Conservation (phyloP, 2,797 vertebrate genomes). For the Schizopygopsis malacanthus region DNA sequence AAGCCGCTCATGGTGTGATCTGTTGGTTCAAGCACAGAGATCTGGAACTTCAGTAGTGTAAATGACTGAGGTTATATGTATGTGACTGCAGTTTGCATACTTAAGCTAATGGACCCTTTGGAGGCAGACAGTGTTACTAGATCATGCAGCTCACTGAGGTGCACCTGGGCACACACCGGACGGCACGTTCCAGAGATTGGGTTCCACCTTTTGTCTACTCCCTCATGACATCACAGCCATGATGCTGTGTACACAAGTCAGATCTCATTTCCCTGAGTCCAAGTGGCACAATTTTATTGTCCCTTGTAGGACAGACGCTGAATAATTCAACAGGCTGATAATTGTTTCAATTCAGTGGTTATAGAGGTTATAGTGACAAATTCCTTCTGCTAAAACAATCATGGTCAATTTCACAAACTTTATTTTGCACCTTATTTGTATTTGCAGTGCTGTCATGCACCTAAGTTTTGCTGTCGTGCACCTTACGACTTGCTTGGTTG, state of each 20-base stretch:
- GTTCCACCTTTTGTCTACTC: slow-evolving; percentile 42
- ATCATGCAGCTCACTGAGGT: slow-evolving; percentile 35
- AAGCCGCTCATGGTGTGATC: background rate
- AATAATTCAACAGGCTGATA: slow-evolving; percentile 59
- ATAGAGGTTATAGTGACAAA: slow-evolving; percentile 55
- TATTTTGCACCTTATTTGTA: slow-evolving; percentile 8
- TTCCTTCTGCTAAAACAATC: slow-evolving; percentile 11
- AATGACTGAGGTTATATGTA: background rate
- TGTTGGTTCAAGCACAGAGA: background rate
- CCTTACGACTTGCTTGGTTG: slow-evolving; percentile 19
- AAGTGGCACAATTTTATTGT: slow-evolving; percentile 31
- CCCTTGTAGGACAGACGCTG: slow-evolving; percentile 46
- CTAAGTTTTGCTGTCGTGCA: background rate
- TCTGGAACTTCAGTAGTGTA: background rate
- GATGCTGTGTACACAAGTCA: slow-evolving; percentile 14
- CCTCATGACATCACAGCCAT: slow-evolving; percentile 35
- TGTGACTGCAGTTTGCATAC: slow-evolving; percentile 23
- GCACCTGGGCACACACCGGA: slow-evolving; percentile 11
- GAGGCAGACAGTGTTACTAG: slow-evolving; percentile 27
- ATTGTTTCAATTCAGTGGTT: slow-evolving; percentile 62
- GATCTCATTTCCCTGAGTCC: slow-evolving; percentile 39
- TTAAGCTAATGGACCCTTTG: slow-evolving; percentile 25
- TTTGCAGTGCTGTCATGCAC: background rate
- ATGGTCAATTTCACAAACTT: background rate
- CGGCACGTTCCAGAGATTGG: slow-evolving; percentile 36